A percentile compares a stretch with the other conserved stretches of the same genome.
Conservation (phyloP, 2,888 invertebrate species). For the Augochlorella aurata region DNA sequence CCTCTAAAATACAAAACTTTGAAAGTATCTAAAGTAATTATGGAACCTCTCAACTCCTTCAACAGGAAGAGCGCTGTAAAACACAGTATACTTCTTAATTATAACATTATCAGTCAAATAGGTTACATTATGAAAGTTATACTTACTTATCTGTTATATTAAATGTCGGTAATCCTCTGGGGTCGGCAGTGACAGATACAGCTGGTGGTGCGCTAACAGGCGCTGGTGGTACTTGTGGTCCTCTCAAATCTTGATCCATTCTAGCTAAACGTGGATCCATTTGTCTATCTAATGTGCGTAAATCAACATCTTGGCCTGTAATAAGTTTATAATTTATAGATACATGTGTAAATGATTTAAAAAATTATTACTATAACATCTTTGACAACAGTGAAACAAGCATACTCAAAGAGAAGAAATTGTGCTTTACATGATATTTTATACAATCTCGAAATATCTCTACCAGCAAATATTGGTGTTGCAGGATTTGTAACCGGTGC, state of each 20-base stretch:
- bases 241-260: constrained; percentile 91
- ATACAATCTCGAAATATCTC: background rate
- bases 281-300: constrained; percentile 83
- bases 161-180: constrained; percentile 75
- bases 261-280: constrained; percentile 83
- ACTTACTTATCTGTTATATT: constrained; percentile 77
- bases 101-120: constrained; percentile 34
- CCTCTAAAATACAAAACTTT: constrained; percentile 9
- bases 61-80: constrained; percentile 79
- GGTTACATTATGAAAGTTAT: constrained; percentile 18
- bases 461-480: constrained; percentile 77
- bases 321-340: background rate
- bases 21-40: constrained; percentile 53
- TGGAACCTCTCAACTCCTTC: constrained; percentile 80
- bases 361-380: no score
- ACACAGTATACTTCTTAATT: constrained; percentile 57
- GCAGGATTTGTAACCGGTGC: constrained; percentile 70
- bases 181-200: constrained; percentile 65
- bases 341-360: no score
- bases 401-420: background rate
- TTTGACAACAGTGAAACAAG: background rate
- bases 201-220: constrained; percentile 68
- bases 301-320: constrained; percentile 85
- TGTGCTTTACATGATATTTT: background rate
- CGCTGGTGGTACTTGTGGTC: constrained; percentile 80